Evolutionary conservation across 2,113 vertebrate genomes (phyloP), one percentile per base, ranked within the genome.

Genomic region (Ceyx melanurus): DNA sequence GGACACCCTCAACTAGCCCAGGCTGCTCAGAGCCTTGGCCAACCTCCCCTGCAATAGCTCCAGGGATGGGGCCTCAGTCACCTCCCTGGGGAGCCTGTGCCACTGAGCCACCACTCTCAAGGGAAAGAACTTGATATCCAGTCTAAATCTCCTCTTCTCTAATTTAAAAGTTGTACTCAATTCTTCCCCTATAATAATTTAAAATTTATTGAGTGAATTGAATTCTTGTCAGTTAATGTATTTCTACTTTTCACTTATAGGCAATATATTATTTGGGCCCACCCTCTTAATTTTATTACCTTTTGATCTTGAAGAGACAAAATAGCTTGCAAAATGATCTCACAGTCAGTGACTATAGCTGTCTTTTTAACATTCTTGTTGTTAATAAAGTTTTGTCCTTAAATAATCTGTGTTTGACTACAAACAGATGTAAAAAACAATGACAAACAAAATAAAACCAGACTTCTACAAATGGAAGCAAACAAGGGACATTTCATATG

Each of bases 401-500:
- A 46, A 45, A 42, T 57, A 77, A 51, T 57, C 16, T 86, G 13
- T 35, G 15, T 31, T 83, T 82, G 46, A 56, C 9, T 23, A 43
- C 19, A 53, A 90, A 66, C 26, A 21, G 42, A 78, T 70, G 51
- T 74, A 73, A 90, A 84, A 58, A 95, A 93, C 76, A 46, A 22
- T 67, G 60, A 64, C 43, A 86, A 94, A 67, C 28, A 92, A 93
- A 93, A 92, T 40, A 92, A 96, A 95, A 94, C 37, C 53, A 90
- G 79, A 94, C 89, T 88, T 92, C 82, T 88, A 61, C 35, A 79
- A 95, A 95, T 86, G 46, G 95, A 95, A 85, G 66, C 29, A 96
- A 96, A 92, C 21, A 18, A 95, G 53, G 86, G 67, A 79, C 35
- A 75, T 85, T 84, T 78, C 68, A 76, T 78, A 51, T 29, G 13